phyloP scores from a whole-genome alignment of 2,888 invertebrate species.

The Cephus pygmeus region DNA sequence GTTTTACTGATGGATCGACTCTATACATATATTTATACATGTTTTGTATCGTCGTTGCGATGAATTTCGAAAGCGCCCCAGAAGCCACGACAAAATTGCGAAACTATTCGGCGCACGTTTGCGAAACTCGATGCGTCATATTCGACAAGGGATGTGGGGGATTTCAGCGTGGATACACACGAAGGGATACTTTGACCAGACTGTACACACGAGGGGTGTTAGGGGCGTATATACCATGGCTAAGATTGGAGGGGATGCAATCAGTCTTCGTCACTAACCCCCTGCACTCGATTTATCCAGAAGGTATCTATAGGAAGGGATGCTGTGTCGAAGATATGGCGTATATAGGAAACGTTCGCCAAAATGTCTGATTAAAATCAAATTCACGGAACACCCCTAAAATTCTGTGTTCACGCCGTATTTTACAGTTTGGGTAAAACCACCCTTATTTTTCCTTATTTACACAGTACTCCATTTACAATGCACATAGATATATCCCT shows the following conservation, averaged over 20 bases:
- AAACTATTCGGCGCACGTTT: neutral
- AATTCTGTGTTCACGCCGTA: neutral
- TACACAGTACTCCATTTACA: neutral
- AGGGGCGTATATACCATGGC: neutral
- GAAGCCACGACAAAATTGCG: neutral
- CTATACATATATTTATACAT: neutral
- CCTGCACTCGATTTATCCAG: slow-evolving; percentile 28
- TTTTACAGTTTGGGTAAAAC: neutral
- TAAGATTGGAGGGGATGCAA: slow-evolving; percentile 30
- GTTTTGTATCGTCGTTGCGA: neutral
- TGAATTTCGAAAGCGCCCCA: slow-evolving; percentile 7
- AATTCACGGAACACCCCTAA: neutral
- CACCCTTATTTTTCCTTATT: neutral
- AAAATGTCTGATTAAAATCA: neutral
- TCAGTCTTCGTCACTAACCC: slow-evolving; percentile 37
- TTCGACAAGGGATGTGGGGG: neutral
- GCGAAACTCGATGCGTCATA: neutral
- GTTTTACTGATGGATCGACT: neutral
- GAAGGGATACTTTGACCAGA: neutral
- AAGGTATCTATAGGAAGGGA: neutral
- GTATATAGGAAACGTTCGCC: neutral
- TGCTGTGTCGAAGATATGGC: neutral
- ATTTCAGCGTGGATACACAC: neutral
- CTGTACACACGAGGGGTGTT: neutral
- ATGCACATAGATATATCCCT: neutral